phyloP scores from a whole-genome alignment of 2,797 vertebrate species.

The Natrix natrix region DNA sequence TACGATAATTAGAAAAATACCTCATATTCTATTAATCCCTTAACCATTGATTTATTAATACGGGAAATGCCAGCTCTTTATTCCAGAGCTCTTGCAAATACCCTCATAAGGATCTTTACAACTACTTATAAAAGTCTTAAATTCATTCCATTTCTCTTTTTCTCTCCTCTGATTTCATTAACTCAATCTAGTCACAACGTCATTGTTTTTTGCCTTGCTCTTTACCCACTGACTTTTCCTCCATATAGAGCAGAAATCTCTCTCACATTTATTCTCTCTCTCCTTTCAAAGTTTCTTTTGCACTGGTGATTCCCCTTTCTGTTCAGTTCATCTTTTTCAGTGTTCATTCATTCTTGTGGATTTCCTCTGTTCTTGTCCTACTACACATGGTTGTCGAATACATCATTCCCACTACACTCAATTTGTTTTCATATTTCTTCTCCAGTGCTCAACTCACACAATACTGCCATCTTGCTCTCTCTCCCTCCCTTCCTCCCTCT shows the following conservation, averaged over 20 bases:
- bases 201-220: not conserved
- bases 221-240: not conserved
- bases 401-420: not conserved
- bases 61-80: not conserved
- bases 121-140: not conserved
- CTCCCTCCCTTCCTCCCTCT: too few species aligned
- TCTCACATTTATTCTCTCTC: not conserved
- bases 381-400: not conserved
- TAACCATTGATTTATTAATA: not conserved
- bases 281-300: not conserved
- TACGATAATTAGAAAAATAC: not conserved
- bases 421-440: not conserved
- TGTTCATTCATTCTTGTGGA: not conserved
- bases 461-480: not conserved
- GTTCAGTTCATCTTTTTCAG: not conserved
- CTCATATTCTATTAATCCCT: not conserved
- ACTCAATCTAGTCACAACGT: not conserved
- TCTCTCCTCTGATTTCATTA: not conserved
- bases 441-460: not conserved
- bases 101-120: not conserved
- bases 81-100: not conserved
- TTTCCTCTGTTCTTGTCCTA: not conserved
- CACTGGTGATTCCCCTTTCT: not conserved
- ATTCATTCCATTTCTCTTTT: not conserved
- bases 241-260: not conserved